Evolutionary conservation across 1,140 invertebrate species (phyloP).

Genomic region (Battus philenor): DNA sequence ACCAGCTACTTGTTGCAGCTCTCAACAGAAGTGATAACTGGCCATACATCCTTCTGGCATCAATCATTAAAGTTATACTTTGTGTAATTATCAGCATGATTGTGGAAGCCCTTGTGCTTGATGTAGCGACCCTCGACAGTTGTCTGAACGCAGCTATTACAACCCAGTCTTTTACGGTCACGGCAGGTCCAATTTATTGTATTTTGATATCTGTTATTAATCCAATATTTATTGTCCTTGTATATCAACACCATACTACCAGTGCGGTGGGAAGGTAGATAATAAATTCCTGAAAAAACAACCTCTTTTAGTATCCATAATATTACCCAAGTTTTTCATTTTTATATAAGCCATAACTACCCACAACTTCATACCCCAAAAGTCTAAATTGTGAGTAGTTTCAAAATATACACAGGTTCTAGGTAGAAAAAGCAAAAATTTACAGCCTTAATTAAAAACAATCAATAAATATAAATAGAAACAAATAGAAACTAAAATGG

Average conservation of each 20-base stretch:
- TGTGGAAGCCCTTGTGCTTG: constrained; percentile 64
- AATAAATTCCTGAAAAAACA: constrained; percentile 64
- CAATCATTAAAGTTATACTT: constrained; percentile 70
- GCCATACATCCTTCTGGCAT: constrained; percentile 29
- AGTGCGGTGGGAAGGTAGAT: constrained; percentile 59
- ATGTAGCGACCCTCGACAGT: constrained; percentile 60
- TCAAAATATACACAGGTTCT: constrained; percentile 6
- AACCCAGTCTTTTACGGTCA: constrained; percentile 57
- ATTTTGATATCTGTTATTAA: constrained; percentile 67
- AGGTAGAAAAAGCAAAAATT: too few relatives aligned
- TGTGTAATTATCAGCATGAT: constrained; percentile 64
- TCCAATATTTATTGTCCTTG: constrained; percentile 71
- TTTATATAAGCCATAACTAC: neutral
- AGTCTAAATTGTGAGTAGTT: constrained; percentile 1
- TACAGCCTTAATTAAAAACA: constrained; percentile 1
- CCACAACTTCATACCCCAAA: neutral
- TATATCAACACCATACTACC: constrained; percentile 69
- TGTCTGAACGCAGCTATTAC: constrained; percentile 64
- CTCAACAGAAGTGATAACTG: constrained; percentile 37
- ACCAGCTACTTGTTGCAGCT: constrained; percentile 13
- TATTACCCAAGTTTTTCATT: neutral
- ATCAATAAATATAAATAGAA: constrained; percentile 1
- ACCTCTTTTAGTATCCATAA: constrained; percentile 11
- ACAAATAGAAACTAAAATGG: neutral
- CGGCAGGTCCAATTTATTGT: constrained; percentile 71